These are phyloP conservation scores for Ploceus nigricollis DNA, from an alignment of 2,113 vertebrate species.

Conservation along the genomic window DNA sequence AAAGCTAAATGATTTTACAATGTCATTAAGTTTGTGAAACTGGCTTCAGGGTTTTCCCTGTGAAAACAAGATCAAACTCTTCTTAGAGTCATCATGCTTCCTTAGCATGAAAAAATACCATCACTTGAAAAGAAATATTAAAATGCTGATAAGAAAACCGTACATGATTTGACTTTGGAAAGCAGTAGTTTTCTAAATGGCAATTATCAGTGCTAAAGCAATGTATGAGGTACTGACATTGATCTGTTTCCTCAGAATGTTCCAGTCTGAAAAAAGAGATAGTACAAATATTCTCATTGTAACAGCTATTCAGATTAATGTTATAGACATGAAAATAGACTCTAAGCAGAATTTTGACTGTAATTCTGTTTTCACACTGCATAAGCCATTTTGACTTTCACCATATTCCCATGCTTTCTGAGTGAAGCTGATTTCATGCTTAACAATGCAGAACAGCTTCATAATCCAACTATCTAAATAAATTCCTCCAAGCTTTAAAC, in stretches of 20 bases:
- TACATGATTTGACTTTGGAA: background rate
- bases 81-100: constrained; percentile 25
- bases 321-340: background rate
- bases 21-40: constrained; percentile 59
- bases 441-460: background rate
- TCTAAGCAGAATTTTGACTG: background rate
- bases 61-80: constrained; percentile 40
- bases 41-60: constrained; percentile 41
- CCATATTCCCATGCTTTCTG: background rate
- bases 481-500: background rate
- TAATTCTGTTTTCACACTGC: background rate
- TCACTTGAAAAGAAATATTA: constrained; percentile 35
- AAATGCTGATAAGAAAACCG: background rate
- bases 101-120: constrained; percentile 39
- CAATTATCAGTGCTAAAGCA: background rate
- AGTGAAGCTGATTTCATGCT: background rate
- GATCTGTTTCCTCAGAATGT: background rate
- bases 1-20: constrained; percentile 62
- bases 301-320: background rate
- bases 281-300: background rate
- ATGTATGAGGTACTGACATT: background rate
- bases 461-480: background rate
- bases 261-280: background rate
- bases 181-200: background rate
- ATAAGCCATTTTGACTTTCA: background rate